Evolutionary conservation across 2,113 vertebrate species (phyloP).

Genomic region (Pituophis catenifer): DNA sequence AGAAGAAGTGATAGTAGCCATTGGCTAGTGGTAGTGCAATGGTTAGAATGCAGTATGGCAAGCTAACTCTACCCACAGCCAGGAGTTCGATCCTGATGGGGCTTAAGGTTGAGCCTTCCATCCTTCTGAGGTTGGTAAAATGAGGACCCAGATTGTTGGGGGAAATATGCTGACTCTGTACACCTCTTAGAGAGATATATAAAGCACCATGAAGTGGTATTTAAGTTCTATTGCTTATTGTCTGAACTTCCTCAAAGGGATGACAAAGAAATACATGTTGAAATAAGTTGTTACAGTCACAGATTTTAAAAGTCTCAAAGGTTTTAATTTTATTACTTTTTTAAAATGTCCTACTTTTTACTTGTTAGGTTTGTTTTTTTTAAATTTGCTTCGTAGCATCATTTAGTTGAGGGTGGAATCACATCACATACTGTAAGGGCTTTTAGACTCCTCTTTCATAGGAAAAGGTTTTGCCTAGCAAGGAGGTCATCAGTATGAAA

Average conservation of each 20-base stretch:
- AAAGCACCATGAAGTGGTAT: background rate
- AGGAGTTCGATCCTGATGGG: background rate
- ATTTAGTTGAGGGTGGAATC: background rate
- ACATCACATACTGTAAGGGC: background rate
- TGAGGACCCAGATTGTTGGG: background rate
- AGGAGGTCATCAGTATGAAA: slow-evolving; percentile 10
- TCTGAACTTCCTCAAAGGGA: background rate
- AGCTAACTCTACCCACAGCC: background rate
- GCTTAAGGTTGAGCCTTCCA: background rate
- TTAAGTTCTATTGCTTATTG: background rate
- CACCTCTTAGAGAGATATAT: background rate
- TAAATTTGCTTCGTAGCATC: background rate
- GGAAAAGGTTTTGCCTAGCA: background rate
- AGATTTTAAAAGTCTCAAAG: background rate
- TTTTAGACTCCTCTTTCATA: background rate
- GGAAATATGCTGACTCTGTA: background rate
- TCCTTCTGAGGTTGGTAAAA: background rate
- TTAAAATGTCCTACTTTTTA: background rate
- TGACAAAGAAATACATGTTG: background rate
- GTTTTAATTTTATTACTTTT: background rate
- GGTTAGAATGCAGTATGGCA: background rate
- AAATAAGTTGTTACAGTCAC: background rate
- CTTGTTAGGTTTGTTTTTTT: background rate
- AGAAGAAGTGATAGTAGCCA: background rate
- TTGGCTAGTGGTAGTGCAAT: background rate